Evolutionary conservation across 2,797 vertebrate genomes (phyloP).

Genomic region (Botia kubotai): DNA sequence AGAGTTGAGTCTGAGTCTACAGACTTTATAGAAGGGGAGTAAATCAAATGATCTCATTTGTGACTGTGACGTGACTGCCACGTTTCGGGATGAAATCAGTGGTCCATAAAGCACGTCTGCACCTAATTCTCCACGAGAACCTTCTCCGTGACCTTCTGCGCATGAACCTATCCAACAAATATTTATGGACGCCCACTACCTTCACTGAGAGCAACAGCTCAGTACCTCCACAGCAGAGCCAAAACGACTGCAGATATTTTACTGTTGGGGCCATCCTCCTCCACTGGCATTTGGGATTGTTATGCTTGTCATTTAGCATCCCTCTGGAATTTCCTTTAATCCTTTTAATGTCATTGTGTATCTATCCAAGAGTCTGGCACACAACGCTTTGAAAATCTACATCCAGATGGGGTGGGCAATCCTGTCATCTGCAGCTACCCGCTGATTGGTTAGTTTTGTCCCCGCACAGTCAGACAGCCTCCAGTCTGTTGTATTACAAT

Average conservation of each 20-base stretch:
- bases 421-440: constrained; percentile 50
- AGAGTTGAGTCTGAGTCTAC: not conserved
- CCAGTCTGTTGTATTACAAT: not conserved
- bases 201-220: constrained; percentile 8
- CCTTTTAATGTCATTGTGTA: constrained; percentile 63
- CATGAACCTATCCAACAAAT: constrained; percentile 64
- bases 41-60: constrained; percentile 70
- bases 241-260: constrained; percentile 15
- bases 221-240: not conserved
- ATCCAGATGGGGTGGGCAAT: constrained; percentile 58
- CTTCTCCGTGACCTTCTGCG: constrained; percentile 54
- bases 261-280: constrained; percentile 30
- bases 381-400: constrained; percentile 37
- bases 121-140: constrained; percentile 60
- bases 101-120: constrained; percentile 68
- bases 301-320: constrained; percentile 62
- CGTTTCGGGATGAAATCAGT: constrained; percentile 71
- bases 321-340: constrained; percentile 56
- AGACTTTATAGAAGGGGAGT: constrained; percentile 30
- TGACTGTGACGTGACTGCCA: constrained; percentile 19
- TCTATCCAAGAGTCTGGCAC: constrained; percentile 56
- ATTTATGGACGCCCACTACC: constrained; percentile 59
- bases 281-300: constrained; percentile 55
- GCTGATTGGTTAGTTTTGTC: constrained; percentile 42
- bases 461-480: constrained; percentile 51